Base-by-base conservation (phyloP, 1,140 invertebrate species). In the Gonatopus flavifemur region DNA sequence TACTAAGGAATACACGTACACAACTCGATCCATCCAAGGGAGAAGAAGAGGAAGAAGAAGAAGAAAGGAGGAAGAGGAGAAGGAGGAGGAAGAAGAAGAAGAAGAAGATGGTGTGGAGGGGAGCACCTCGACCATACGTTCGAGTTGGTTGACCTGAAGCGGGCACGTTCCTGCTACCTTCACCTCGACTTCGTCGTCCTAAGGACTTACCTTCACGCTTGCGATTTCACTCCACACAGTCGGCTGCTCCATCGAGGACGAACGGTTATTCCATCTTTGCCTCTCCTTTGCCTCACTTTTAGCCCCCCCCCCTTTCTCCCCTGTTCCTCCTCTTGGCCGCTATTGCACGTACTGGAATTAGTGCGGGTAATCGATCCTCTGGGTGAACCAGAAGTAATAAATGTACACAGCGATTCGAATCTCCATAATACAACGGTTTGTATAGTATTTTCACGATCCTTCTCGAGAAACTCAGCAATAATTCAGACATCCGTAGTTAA, bases 91-190 rank as follows among this genome's bases (percentile, higher is more conserved):
- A 25, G 25, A 20, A 18, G 31, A 31, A 21, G 37, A 15, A 21
- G 25, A 43, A 22, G 19, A 13, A 54, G 44, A 47, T 37, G 22
- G 24, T 33, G 41, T 39, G 28, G 37, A 47, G 52, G 53, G 50
- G 48, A 43, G 51, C 50, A 28, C 39, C 46, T 22, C 64, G 45
- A 58, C 55, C 49, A 51, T 67, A 70, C 67, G 58, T 67, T 65
- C 67, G 70, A 77, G 72, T 77, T 77, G 72, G 72, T 77, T 75
- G 74, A 75, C 74, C 72, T 66, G 72, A 52, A 68, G 64, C 64
- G 56, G 54, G 49, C 62, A 70, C 62, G 64, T 66, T 67, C 59
- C 62, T n/a, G n/a, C n/a, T 69, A 70, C 66, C 70, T 72, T 69
- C 62, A 66, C 64, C 63, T 66, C 66, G 62, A 66, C 61, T 64